Evolutionary conservation across 2,888 invertebrate genomes (phyloP), one percentile per base, ranked within the genome.

Genomic region (Heliconius sara): DNA sequence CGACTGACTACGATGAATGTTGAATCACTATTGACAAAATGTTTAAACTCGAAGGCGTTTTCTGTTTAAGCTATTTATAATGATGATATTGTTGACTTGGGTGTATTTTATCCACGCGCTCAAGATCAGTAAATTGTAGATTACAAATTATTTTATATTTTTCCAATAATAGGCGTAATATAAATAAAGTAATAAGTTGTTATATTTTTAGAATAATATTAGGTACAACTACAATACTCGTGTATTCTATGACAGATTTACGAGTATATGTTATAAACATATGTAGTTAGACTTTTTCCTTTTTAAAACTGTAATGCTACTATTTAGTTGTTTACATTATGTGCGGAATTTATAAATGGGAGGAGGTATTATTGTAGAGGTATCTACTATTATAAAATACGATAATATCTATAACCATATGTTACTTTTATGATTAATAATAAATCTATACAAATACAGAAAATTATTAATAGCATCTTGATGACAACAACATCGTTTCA

Each of bases 21-120:
- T 84, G 86, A 86, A 86, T 86, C 84, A 85, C 80, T 85, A 83
- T 85, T 83, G 85, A 83, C 87, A 86, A 88, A 75, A 88, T 83
- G 83, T 88, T 84, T 84, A 82, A 84, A 87, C 84, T 82, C 84
- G 87, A 85, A 84, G 81, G 83, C 84, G 85, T 85, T 83, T 85
- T 86, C 82, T 84, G 83, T 81, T 87, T 88, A 87, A 86, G 87
- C 90, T 93, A 93, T 92, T 93, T 93, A 88, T 93, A 92, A 90
- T 90, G 90, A 91, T 93, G 92, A 92, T 84, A 83, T 83, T 91
- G 89, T 88, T 85, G 84, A 88, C 52, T 52, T 52, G 52, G 52
- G 86, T 87, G 87, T 89, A 88, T 85, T 85, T 84, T 83, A 84
- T 84, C 84, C 84, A 84, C 84, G 83, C 86, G 83, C 87, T 88